Evolutionary conservation across 2,797 vertebrate genomes (phyloP), one percentile per base, ranked within the genome.

Genomic region (Cossypha polioptera): DNA sequence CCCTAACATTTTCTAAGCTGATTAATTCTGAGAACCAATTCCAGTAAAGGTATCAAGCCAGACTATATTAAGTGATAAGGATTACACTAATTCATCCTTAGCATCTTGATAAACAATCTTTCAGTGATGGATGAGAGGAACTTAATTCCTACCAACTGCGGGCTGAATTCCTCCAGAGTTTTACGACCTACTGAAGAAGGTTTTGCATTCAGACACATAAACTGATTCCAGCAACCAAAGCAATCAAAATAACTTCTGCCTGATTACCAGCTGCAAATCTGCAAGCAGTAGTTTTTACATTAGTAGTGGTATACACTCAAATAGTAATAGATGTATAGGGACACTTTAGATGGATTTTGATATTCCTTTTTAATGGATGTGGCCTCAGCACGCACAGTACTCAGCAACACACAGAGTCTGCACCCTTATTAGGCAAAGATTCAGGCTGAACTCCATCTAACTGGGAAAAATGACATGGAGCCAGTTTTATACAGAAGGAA

Each of bases 11-110:
- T 88, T 62, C 66, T 96, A 95, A 97, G 88, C 82, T 95, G 94
- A 94, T 97, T 97, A 96, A 95, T 95, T 97, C 93, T 82, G 84
- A 94, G 69, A 95, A 96, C 69, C 69, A 94, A 93, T 96, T 97
- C 36, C 65, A 87, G 76, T 43, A 90, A 84, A 94, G 71, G 72
- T 91, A 92, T 93, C 81, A 90, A 86, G 55, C 50, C 59, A 76
- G 66, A 71, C 68, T 95, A 93, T 67, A 86, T 63, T 92, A 95
- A 92, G 66, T 95, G 86, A 94, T 95, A 96, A 96, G 84, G 40
- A 89, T 96, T 94, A 93, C 36, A 87, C n/a, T 94, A 96, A 96
- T 95, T 97, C 95, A 88, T 84, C 67, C 77, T 51, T 67, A 92
- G 31, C 68, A 96, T 95, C 96, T 97, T 88, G 92, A 95, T 97